Percentiles rank a stretch among this genome's conserved stretches.
Conservation (phyloP, 2,797 vertebrate genomes). For the Amniataba percoides region DNA sequence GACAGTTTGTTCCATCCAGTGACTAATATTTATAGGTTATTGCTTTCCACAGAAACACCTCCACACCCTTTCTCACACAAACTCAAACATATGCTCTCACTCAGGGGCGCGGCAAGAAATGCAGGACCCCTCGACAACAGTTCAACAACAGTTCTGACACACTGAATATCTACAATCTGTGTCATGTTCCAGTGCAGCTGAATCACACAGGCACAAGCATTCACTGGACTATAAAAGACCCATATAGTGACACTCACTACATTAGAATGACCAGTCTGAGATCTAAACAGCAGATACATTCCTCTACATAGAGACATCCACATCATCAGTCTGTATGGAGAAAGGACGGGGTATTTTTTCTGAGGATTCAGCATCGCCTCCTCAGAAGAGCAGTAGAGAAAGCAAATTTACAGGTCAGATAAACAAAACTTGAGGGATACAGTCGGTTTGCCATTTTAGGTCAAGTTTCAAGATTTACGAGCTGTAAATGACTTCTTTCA, state of each 20-base stretch:
- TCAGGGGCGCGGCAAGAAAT: constrained; percentile 53
- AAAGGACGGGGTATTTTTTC: constrained; percentile 33
- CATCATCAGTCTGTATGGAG: constrained; percentile 58
- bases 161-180: constrained; percentile 56
- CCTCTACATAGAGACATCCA: not conserved
- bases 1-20: constrained; percentile 18
- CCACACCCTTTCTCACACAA: constrained; percentile 62
- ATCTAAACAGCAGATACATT: not conserved
- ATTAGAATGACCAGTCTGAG: constrained; percentile 15
- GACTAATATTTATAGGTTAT: constrained; percentile 70
- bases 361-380: constrained; percentile 51
- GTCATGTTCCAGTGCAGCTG: constrained; percentile 51
- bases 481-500: constrained; percentile 38
- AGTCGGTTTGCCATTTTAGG: not conserved
- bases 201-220: constrained; percentile 33
- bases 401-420: constrained; percentile 64
- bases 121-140: constrained; percentile 31
- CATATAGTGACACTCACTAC: constrained; percentile 8
- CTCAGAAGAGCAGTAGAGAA: constrained; percentile 29
- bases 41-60: constrained; percentile 48
- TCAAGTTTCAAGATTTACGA: not conserved
- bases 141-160: constrained; percentile 48
- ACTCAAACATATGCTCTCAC: constrained; percentile 48
- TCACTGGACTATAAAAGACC: constrained; percentile 62
- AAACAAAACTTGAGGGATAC: not conserved